These are phyloP conservation scores for Athalia cordata DNA, from an alignment of 2,888 invertebrate genomes.

Conservation along the genomic window DNA sequence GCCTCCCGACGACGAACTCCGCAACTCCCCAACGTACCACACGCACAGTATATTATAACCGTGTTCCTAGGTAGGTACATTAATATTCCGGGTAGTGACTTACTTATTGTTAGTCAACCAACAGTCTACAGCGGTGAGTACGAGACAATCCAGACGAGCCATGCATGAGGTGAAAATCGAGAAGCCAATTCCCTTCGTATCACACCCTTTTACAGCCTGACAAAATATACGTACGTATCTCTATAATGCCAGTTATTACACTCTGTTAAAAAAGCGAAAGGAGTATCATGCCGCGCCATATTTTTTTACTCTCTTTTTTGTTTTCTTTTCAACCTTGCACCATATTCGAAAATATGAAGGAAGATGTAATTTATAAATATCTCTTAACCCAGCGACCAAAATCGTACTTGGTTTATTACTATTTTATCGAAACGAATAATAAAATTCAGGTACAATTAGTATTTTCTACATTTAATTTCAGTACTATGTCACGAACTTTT, in stretches of 20 bases:
- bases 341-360: neutral
- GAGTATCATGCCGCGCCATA: neutral
- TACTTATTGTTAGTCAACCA: neutral
- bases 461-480: too few species aligned
- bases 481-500: too few species aligned
- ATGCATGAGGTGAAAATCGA: too few species aligned
- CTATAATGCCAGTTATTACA: neutral
- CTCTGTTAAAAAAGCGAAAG: neutral
- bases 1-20: constrained; percentile 8
- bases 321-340: neutral
- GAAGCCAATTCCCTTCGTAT: too few species aligned
- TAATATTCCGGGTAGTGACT: constrained; percentile 32
- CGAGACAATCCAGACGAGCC: neutral
- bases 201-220: too few species aligned
- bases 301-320: too few species aligned
- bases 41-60: constrained; percentile 25
- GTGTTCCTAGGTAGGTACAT: neutral
- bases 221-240: neutral
- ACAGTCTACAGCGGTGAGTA: neutral
- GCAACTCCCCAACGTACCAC: constrained; percentile 12
- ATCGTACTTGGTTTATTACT: too few species aligned
- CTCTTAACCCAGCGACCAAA: too few species aligned
- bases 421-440: too few species aligned
- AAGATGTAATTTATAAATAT: neutral
- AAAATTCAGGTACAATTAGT: too few species aligned